Evolutionary conservation across 2,113 vertebrate species (phyloP), one percentile per base, ranked within the genome.

Genomic region (Ophiodon elongatus): DNA sequence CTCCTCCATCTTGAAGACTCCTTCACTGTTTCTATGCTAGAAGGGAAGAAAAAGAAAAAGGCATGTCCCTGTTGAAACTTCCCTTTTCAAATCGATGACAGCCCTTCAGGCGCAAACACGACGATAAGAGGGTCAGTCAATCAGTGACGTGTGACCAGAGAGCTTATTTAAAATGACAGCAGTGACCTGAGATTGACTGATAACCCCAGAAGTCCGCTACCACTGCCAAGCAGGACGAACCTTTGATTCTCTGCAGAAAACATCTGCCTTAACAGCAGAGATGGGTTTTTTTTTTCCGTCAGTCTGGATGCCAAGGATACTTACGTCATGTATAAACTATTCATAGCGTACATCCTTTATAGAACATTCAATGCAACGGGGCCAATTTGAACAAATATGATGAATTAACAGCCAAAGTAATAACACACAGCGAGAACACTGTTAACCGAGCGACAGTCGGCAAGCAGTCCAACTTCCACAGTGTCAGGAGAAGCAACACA

Each of bases 61-160:
- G 17, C 19, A 2, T 35, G 33, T 15, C 59, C 62, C 4, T 6
- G 1, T 78, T n/a, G 60, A 79, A 86, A 65, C 29, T 35, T 73
- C 33, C 3, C 25, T 1, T n/a, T 66, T 54, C 13, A 31, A 73
- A 74, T 39, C 47, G 14, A 68, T 60, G 54, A 23, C 41, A 79
- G 69, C 29, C 37, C 45, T 63, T 39, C 1, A 39, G 21, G 37
- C 33, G 0, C 71, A 70, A 62, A 67, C 57, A 14, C 23, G 1
- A 8, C 25, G n/a, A 66, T 66, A 41, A 65, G 14, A 83, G 74
- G 21, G 50, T 77, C 39, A 23, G 43, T 74, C 68, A 71, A 71
- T 84, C 65, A 43, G 62, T 17, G 35, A 52, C 29, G 50, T 79
- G 68, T 76, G 73, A 71, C 39, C 23, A 79, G 45, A 82, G 74